These are phyloP conservation scores for Gymnarchus niloticus DNA, from an alignment of 2,113 vertebrate genomes.

Conservation along the genomic window DNA sequence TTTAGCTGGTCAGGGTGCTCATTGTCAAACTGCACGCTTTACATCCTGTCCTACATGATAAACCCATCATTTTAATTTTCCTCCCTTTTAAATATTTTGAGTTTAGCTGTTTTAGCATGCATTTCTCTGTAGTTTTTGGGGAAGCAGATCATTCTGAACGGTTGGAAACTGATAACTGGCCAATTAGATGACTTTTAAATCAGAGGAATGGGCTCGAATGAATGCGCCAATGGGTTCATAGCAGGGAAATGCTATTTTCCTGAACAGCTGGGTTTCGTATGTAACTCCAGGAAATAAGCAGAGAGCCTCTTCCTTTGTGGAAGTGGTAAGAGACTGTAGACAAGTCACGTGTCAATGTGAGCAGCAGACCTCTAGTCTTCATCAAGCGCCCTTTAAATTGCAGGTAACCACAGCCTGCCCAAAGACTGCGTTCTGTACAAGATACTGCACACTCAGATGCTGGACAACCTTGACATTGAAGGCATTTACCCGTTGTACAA, in stretches of 20 bases:
- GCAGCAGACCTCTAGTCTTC: conserved; percentile 27
- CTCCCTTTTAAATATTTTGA: not conserved
- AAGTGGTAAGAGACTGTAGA: not conserved
- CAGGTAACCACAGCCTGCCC: conserved; percentile 73
- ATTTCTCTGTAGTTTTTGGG: not conserved
- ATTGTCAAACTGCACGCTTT: not conserved
- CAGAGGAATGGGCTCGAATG: not conserved
- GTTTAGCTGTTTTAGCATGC: not conserved
- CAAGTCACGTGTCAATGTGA: not conserved
- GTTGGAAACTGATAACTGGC: not conserved
- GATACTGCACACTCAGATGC: conserved; percentile 90
- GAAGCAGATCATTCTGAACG: no score
- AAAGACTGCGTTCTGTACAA: conserved; percentile 81
- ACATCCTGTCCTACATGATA: not conserved
- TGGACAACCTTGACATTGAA: conserved; percentile 91
- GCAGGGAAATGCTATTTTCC: not conserved
- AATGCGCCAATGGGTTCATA: not conserved
- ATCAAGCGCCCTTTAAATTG: conserved; percentile 25
- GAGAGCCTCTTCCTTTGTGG: not conserved
- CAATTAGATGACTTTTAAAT: not conserved
- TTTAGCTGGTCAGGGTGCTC: not conserved
- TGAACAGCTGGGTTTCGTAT: no score
- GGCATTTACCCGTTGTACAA: conserved; percentile 86
- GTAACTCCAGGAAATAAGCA: no score
- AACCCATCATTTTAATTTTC: not conserved